Conservation (phyloP, 92 coral and sea anemone species). For the Porites cylindrica region DNA sequence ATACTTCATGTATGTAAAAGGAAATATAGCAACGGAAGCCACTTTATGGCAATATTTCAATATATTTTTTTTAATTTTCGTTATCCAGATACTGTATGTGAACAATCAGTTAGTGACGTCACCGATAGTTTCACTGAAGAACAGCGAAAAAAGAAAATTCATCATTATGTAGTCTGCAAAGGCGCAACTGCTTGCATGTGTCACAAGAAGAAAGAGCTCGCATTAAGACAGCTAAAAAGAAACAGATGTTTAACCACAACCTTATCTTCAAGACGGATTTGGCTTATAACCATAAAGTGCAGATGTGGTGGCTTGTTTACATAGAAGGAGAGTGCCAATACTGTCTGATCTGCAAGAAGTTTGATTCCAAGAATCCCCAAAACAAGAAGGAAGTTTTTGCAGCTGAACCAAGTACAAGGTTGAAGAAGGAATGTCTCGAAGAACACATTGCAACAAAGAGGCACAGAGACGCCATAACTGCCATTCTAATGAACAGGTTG, state of each 20-base stretch:
- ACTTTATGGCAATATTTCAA: neutral
- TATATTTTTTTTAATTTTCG: no score
- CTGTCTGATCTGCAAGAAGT: slow-evolving; percentile 40
- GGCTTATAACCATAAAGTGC: slow-evolving; percentile 27
- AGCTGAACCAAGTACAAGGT: slow-evolving; percentile 36
- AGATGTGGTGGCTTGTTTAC: slow-evolving; percentile 55
- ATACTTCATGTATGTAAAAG: no score
- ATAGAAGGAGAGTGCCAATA: slow-evolving; percentile 30
- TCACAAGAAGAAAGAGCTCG: slow-evolving; percentile 33
- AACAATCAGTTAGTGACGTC: slow-evolving; percentile 20
- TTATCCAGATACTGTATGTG: no score
- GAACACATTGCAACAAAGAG: slow-evolving; percentile 46
- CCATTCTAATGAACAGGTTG: slow-evolving; percentile 44
- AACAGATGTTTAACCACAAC: slow-evolving; percentile 49
- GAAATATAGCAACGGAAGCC: no score
- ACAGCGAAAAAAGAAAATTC: slow-evolving; percentile 34
- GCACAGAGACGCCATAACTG: slow-evolving; percentile 26
- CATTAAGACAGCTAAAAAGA: slow-evolving; percentile 36
- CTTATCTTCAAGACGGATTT: slow-evolving; percentile 42
- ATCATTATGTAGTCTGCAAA: slow-evolving; percentile 44
- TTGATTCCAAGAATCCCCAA: slow-evolving; percentile 28
- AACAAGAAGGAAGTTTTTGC: slow-evolving; percentile 31
- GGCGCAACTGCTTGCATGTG: slow-evolving; percentile 44
- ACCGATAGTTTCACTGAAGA: slow-evolving; percentile 37
- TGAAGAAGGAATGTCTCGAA: slow-evolving; percentile 28